A percentile compares a stretch with the other conserved stretches of the same genome.
phyloP scores from a whole-genome alignment of 2,113 vertebrate genomes.

The Hystrix brachyura region DNA sequence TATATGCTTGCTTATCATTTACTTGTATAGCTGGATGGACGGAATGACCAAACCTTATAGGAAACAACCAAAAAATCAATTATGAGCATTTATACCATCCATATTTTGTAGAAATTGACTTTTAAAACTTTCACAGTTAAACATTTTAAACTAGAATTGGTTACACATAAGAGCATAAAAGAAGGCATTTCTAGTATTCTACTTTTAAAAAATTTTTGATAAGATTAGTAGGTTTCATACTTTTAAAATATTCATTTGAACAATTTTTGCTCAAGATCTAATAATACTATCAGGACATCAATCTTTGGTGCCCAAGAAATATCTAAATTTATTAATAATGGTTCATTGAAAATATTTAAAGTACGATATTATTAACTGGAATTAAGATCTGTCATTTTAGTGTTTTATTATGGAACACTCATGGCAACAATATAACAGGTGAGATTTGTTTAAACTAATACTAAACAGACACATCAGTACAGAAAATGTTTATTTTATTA shows the following conservation, averaged over 20 bases:
- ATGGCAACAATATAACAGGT: no score
- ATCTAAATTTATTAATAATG: background rate
- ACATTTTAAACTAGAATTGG: background rate
- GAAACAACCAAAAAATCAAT: background rate
- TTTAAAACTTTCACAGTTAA: background rate
- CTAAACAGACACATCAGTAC: background rate
- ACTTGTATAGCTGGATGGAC: background rate
- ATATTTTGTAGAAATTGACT: background rate
- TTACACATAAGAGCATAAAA: background rate
- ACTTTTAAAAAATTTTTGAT: background rate
- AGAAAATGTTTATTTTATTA: background rate
- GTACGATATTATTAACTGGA: background rate
- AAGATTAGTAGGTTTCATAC: background rate
- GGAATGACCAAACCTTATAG: background rate
- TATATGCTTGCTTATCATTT: background rate
- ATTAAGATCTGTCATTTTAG: background rate
- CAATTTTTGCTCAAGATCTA: background rate
- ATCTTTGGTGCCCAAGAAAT: background rate
- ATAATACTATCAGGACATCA: background rate
- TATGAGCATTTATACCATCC: background rate
- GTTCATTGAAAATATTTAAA: background rate
- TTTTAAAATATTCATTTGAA: background rate
- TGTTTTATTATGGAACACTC: background rate
- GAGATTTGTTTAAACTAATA: background rate
- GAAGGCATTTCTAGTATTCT: background rate